Evolutionary conservation across 2,888 invertebrate species (phyloP), one percentile per base, ranked within the genome.

Genomic region (Phymatocera aterrima): DNA sequence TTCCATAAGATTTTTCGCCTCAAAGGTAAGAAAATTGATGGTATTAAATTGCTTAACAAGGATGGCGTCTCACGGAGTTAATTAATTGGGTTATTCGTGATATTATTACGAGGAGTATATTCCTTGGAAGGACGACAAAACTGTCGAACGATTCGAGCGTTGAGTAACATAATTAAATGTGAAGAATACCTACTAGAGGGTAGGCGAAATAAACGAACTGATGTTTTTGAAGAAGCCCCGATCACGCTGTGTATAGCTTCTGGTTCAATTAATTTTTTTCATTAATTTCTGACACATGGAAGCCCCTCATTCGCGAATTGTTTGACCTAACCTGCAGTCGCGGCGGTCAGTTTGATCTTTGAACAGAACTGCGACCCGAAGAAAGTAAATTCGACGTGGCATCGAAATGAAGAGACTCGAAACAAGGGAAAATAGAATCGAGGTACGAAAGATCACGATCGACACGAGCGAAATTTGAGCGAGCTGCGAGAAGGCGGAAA

Each of bases 191-290:
- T n/a, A n/a, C n/a, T n/a, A n/a, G n/a, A n/a, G n/a, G 57, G 48
- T 8, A 51, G 68, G 79, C 51, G 37, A 28, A 37, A 60, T 60
- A 37, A 51, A 70, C 31, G 28, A 65, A n/a, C n/a, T n/a, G n/a
- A n/a, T 68, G 64, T 64, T 77, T 65, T 79, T 77, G 77, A 77
- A 65, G 70, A 77, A 78, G 74, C 34, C 74, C 60, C 10, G 46
- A 34, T 78, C 40, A 74, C 79, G 81, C 68, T n/a, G 2, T 48
- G 61, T 70, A 77, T 78, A 80, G 83, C 84, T 87, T 86, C 87
- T 83, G 85, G 85, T 88, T 88, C 87, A 87, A 88, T 88, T 87
- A 88, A 86, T 88, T 87, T 87, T 81, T 84, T 83, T 86, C 82
- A 81, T 80, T 78, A 40, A 81, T n/a, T n/a, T n/a, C n/a, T n/a